phyloP scores from a whole-genome alignment of 2,113 vertebrate species.

The Lophochroa leadbeateri region DNA sequence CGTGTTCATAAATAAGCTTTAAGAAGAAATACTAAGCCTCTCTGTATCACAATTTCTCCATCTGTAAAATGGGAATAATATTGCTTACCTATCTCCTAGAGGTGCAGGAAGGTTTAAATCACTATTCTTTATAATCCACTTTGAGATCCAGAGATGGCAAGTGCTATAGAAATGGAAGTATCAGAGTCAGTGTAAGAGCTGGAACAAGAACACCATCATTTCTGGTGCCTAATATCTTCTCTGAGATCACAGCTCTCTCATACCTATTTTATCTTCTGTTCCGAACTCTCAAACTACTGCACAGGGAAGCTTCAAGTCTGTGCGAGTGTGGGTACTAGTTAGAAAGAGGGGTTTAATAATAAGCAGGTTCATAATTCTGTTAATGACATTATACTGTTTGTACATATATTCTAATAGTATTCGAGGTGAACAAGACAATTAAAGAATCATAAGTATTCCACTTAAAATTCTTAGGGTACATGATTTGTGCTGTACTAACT shows the following conservation, averaged over 20 bases:
- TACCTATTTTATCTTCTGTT: neutral
- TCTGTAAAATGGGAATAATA: constrained; percentile 73
- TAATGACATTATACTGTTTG: neutral
- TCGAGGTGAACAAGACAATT: neutral
- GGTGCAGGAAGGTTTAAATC: constrained; percentile 71
- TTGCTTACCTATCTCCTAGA: constrained; percentile 72
- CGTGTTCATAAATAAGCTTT: neutral
- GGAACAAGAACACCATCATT: constrained; percentile 51
- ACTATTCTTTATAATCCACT: constrained; percentile 76
- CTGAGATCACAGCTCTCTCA: constrained; percentile 45
- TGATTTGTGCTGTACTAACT: neutral
- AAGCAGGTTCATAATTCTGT: neutral
- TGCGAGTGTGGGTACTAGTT: neutral
- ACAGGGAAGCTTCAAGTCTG: neutral
- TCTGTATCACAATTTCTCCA: constrained; percentile 71
- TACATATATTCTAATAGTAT: neutral
- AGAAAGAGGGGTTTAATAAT: neutral
- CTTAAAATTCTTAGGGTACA: neutral
- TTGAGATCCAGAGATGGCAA: constrained; percentile 76
- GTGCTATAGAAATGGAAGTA: constrained; percentile 71
- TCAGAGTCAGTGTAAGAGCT: constrained; percentile 67
- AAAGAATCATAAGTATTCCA: neutral
- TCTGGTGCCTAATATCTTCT: constrained; percentile 56
- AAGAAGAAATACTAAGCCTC: constrained; percentile 50
- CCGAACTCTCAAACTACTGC: neutral